Base-by-base conservation (phyloP, 2,888 invertebrate species). In the Limulus polyphemus region DNA sequence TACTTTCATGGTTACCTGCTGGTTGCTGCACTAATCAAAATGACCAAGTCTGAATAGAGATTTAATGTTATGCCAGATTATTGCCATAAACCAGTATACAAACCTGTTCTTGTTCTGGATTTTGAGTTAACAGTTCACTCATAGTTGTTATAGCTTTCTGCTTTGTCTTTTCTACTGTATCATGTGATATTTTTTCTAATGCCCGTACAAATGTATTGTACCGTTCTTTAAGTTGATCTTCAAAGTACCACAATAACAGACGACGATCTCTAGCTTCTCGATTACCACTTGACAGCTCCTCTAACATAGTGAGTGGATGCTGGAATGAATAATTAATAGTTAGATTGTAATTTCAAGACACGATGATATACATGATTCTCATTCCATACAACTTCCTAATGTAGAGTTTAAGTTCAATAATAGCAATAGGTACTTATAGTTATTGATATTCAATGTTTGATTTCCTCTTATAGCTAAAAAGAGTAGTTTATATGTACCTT, bases 21-120 rank as follows among this genome's bases (percentile, higher is more conserved):
- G 32, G 3, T 32, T 32, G 7, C 32, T 32, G 32, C 7, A 7
- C 32, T 7, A 32, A 32, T 7, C 32, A 32, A 32, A 5, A n/a
- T n/a, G n/a, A n/a, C n/a, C n/a, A n/a, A n/a, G 5, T 32, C 32
- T 32, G 32, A 5, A 32, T 32, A 32, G 32, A 32, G 32, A 32
- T 32, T 32, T 32, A 32, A 32, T 32, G 32, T 32, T 32, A 32
- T 32, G 32, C 32, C 32, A 32, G 32, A 32, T 32, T 32, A 32
- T 32, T 32, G 3, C 32, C 32, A 32, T 32, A 32, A 32, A 32
- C 32, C 32, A 32, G 32, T 2, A 7, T 32, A 67, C 73, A 72
- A 76, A 88, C 87, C 80, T 85, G 85, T 76, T 93, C 92, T 73
- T 88, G 86, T 74, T 94, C 93, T 0, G 88, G 84, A 75, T 90